phyloP scores from a whole-genome alignment of 2,888 invertebrate genomes.

The Corythucha ciliata region DNA sequence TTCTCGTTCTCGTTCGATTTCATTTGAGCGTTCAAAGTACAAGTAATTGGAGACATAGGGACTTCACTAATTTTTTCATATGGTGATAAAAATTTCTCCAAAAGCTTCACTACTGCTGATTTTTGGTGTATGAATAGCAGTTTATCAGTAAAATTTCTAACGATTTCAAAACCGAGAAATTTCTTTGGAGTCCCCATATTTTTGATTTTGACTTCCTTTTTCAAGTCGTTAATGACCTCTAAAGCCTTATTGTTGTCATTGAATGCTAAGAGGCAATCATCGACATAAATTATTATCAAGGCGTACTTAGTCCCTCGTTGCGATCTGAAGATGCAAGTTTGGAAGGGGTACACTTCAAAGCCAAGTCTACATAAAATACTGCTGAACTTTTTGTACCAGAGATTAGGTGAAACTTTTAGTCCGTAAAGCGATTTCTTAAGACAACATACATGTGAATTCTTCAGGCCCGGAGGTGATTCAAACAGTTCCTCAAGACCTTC shows the following conservation, averaged over 20 bases:
- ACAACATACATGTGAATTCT: constrained; percentile 12
- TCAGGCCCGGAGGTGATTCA: neutral
- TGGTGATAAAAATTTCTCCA: neutral
- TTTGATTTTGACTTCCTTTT: no score
- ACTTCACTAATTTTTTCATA: neutral
- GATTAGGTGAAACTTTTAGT: constrained; percentile 10
- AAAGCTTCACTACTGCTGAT: neutral
- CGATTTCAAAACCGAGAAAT: no score
- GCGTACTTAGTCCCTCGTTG: neutral
- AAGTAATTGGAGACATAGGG: constrained; percentile 2
- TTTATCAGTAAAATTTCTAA: no score
- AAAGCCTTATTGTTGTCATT: no score
- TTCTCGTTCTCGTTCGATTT: neutral
- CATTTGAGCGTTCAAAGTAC: neutral
- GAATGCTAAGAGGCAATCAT: no score
- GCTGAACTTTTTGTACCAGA: constrained; percentile 13
- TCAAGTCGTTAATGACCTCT: no score
- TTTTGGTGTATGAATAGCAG: constrained; percentile 4
- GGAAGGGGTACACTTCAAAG: neutral
- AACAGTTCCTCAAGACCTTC: constrained; percentile 7
- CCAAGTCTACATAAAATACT: constrained; percentile 1
- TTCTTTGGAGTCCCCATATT: no score
- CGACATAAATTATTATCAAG: neutral
- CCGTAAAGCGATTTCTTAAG: constrained; percentile 17
- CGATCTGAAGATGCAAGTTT: constrained; percentile 3